Base-by-base conservation (phyloP, 2,888 invertebrate species). In the Esperia sulphurella region DNA sequence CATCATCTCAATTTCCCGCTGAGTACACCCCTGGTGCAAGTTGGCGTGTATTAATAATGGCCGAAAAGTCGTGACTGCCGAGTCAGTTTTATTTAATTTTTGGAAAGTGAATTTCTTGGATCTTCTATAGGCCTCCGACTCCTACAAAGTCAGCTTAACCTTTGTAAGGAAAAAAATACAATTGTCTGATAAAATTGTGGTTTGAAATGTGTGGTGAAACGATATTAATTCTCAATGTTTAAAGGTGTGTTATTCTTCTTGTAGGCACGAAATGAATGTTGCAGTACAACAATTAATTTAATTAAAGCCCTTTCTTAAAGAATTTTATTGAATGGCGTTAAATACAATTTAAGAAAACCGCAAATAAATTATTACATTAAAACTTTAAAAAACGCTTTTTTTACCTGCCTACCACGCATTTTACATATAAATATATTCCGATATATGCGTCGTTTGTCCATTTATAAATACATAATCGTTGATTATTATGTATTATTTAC, bases 71-170 rank as follows among this genome's bases (percentile, higher is more conserved):
- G 51, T 51, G 51, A 48, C 10, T n/a, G 38, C 13, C 12, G 38
- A 38, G 12, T 21, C 21, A 21, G 21, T 21, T 29, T 41, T 28
- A 41, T 29, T 41, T 28, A 14, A 13, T 31, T 42, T 45, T 51
- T 45, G 41, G 49, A 51, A 48, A 46, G 47, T 42, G 37, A 47
- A 43, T 46, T 41, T 39, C 41, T 45, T 46, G 38, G 43, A 43
- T 30, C 21, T 14, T 44, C 30, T 31, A 41, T 47, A 28, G 8
- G 14, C 35, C 37, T 35, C 8, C 46, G 13, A 13, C 29, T 35
- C 21, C 13, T 21, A 6, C 33, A 33, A 35, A 35, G 33, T 14
- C 8, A 33, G 10, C 33, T 14, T 13, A 33, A 41, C 8, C 35
- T 35, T 12, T 31, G 14, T 44, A 41, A 33, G 14, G n/a, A 9